Conservation (phyloP, 2,113 vertebrate species). For the Anser brachyrhynchus region DNA sequence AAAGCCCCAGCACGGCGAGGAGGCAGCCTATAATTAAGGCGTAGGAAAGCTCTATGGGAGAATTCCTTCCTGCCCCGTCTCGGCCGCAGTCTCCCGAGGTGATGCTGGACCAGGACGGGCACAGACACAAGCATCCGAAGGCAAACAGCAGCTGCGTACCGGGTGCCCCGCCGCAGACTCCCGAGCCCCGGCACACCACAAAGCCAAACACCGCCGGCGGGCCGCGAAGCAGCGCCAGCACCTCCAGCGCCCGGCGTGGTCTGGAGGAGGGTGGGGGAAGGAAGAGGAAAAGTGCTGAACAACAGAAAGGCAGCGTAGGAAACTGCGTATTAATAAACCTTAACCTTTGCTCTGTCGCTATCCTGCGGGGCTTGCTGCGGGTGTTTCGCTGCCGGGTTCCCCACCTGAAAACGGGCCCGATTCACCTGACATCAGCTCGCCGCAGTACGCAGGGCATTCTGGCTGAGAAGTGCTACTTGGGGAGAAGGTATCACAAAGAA, state of each 20-base stretch:
- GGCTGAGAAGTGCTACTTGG: rapidly evolving
- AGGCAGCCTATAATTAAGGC: background rate
- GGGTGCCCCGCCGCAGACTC: background rate
- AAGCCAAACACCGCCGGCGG: background rate
- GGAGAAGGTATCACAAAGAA: background rate
- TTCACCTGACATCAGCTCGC: rapidly evolving
- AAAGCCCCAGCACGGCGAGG: background rate
- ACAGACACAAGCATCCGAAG: background rate
- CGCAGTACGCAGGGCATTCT: rapidly evolving
- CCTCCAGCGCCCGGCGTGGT: background rate
- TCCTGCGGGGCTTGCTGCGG: background rate
- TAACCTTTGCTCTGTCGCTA: background rate
- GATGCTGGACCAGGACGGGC: background rate
- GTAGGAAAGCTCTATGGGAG: background rate
- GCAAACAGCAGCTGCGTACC: background rate
- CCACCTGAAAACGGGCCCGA: background rate
- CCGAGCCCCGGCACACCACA: background rate
- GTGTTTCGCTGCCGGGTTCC: background rate
- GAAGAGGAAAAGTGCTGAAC: background rate
- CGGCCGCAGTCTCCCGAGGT: background rate
- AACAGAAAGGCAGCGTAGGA: background rate
- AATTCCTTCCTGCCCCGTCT: background rate
- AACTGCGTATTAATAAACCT: background rate
- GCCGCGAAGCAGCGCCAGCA: background rate
- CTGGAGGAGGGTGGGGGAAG: background rate